phyloP scores from a whole-genome alignment of 2,113 vertebrate species.

The Chamaetylas fuelleborni region DNA sequence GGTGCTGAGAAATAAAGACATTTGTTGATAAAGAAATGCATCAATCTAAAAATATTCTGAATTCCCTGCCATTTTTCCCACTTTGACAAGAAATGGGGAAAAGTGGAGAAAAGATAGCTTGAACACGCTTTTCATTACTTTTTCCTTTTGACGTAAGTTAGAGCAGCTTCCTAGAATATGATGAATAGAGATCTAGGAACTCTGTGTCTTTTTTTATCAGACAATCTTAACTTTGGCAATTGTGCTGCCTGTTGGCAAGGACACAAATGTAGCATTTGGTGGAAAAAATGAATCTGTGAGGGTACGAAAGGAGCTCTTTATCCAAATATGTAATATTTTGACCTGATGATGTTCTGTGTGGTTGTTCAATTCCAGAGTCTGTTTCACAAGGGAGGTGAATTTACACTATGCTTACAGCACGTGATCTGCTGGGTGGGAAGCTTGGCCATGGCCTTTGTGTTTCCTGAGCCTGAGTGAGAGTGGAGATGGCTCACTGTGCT shows the following conservation, averaged over 20 bases:
- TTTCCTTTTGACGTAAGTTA: not conserved
- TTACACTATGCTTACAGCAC: fast-evolving
- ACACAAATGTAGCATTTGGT: not conserved
- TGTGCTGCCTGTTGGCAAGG: not conserved
- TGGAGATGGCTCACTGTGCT: not conserved
- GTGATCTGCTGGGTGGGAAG: not conserved
- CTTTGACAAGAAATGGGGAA: not conserved
- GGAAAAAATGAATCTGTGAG: not conserved
- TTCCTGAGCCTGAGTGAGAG: not conserved
- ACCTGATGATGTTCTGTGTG: not conserved
- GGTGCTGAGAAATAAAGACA: not conserved
- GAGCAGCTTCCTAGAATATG: not conserved
- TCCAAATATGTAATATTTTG: not conserved
- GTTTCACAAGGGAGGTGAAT: not conserved
- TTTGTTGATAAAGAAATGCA: not conserved
- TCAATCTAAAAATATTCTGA: not conserved
- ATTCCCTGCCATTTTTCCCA: not conserved
- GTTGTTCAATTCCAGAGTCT: not conserved
- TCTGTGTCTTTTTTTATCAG: not conserved
- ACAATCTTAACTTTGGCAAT: not conserved
- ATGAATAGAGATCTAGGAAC: not conserved
- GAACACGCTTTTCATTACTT: not conserved
- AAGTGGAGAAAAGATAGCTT: not conserved
- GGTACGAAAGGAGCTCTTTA: not conserved
- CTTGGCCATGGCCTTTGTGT: not conserved